These are phyloP conservation scores for Tuberolachnus salignus DNA, from an alignment of 2,888 invertebrate genomes.

Conservation along the genomic window DNA sequence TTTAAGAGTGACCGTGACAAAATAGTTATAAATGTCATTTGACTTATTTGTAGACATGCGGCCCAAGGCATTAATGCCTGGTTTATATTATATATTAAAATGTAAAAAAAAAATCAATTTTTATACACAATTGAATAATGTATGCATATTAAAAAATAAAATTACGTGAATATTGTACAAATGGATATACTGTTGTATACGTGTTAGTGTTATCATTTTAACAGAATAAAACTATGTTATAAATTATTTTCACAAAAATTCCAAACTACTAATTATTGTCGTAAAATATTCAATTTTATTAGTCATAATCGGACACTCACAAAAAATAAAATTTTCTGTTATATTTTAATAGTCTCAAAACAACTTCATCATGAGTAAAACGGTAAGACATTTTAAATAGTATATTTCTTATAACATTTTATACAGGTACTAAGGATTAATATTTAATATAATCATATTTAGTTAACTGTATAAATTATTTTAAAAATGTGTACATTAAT, in stretches of 20 bases:
- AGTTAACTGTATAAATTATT: background rate
- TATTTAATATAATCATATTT: background rate
- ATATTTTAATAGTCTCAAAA: background rate
- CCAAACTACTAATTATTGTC: background rate
- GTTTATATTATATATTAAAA: too few species aligned
- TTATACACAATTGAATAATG: too few species aligned
- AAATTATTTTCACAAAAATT: constrained; percentile 15
- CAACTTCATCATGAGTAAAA: constrained; percentile 32
- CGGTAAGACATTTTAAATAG: constrained; percentile 21
- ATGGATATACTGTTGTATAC: constrained; percentile 40
- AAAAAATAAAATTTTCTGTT: too few species aligned
- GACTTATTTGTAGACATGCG: too few species aligned
- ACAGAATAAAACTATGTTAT: constrained; percentile 44
- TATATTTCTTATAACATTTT: background rate
- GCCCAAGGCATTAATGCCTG: too few species aligned
- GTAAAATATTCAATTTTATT: background rate
- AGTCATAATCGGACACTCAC: background rate
- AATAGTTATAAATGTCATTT: too few species aligned
- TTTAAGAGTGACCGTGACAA: too few species aligned
- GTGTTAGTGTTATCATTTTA: constrained; percentile 50
- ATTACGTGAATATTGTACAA: constrained; percentile 4
- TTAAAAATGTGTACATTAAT: background rate
- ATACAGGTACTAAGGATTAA: too few species aligned
- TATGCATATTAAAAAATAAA: background rate
- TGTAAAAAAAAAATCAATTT: too few species aligned